Evolutionary conservation across 2,797 vertebrate species (phyloP).

Genomic region (Lagodon rhomboides): DNA sequence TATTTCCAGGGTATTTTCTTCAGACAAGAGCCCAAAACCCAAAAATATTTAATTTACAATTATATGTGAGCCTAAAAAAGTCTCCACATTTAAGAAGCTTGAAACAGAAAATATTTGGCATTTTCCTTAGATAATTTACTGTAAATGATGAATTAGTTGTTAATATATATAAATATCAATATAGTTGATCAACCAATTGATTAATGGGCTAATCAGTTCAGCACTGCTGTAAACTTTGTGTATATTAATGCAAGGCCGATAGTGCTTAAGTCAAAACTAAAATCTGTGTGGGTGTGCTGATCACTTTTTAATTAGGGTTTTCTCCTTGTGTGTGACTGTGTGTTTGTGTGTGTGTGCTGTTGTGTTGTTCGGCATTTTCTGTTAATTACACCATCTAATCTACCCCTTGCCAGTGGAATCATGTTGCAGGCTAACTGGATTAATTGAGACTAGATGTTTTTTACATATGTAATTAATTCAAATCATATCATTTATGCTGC

Average conservation of each 20-base stretch:
- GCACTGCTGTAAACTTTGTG: background rate
- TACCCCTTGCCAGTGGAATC: slow-evolving; percentile 91
- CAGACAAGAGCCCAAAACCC: background rate
- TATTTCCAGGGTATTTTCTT: background rate
- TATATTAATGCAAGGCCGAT: background rate
- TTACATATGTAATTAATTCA: slow-evolving; percentile 96
- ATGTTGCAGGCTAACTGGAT: slow-evolving; percentile 94
- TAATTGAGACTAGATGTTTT: slow-evolving; percentile 91
- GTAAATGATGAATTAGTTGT: background rate
- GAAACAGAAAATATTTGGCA: background rate
- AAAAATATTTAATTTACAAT: background rate
- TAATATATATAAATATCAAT: too few relatives aligned
- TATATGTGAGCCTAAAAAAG: background rate
- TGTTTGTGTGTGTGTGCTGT: slow-evolving; percentile 69
- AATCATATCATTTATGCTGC: slow-evolving; percentile 93
- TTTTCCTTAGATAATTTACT: background rate
- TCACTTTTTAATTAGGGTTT: slow-evolving; percentile 93
- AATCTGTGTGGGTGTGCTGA: slow-evolving; percentile 87
- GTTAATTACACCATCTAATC: slow-evolving; percentile 96
- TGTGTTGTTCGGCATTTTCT: slow-evolving; percentile 81
- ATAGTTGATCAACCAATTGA: background rate
- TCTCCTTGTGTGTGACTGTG: slow-evolving; percentile 76
- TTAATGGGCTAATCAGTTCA: background rate
- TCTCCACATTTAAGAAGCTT: background rate
- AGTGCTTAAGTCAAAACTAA: slow-evolving; percentile 69